Conservation (phyloP, 2,113 vertebrate species). For the Pitta sordida region DNA sequence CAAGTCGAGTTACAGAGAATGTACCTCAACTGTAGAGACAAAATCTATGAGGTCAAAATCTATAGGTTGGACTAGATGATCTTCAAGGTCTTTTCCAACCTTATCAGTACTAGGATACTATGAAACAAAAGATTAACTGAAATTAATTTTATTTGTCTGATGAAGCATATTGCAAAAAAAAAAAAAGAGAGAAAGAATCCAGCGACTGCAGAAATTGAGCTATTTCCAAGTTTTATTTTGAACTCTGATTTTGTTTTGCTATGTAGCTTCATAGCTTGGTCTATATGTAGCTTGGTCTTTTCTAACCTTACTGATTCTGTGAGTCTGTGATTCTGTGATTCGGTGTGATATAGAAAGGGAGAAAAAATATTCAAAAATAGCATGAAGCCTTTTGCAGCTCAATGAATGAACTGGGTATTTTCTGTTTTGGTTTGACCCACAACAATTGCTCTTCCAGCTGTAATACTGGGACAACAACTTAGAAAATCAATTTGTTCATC, state of each 20-base stretch:
- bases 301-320: no score
- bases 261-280: neutral
- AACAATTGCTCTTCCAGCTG: neutral
- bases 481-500: slow-evolving; percentile 24
- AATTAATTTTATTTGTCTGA: neutral
- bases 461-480: neutral
- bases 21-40: neutral
- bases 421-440: neutral
- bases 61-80: no score
- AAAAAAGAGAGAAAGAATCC: neutral
- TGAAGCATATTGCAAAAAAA: neutral
- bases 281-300: no score
- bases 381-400: neutral
- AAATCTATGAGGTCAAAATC: neutral
- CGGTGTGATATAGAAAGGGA: neutral
- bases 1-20: neutral
- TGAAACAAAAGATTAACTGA: neutral
- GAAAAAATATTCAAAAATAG: neutral
- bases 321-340: no score
- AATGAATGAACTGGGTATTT: neutral
- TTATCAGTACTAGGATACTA: no score
- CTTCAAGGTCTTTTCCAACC: no score
- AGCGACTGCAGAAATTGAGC: neutral
- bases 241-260: neutral
- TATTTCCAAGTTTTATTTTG: neutral